Evolutionary conservation across 2,888 invertebrate genomes (phyloP), one percentile per base, ranked within the genome.

Genomic region (Rambutsinella grinnellia): DNA sequence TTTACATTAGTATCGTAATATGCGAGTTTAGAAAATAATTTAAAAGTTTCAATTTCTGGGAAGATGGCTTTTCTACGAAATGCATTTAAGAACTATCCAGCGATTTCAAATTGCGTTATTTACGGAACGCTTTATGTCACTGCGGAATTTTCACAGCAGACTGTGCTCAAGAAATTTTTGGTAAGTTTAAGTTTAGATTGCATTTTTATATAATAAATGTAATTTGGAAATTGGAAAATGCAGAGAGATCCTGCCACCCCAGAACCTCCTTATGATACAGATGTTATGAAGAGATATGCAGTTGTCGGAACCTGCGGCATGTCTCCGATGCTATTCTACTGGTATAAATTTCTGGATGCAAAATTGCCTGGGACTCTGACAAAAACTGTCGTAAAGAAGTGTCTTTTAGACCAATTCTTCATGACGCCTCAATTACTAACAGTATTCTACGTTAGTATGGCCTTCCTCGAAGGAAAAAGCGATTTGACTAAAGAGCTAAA

Each of bases 61-160:
- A n/a, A n/a, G n/a, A 79, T 80, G 80, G 75, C 78, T 2, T 80
- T 71, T 56, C 23, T 86, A 10, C 83, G 84, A 54, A 71, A 80
- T 46, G 89, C 82, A 36, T 88, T 89, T 83, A 85, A 85, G 57
- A 87, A 86, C 67, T 86, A 88, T 83, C 89, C 89, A 2, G 84
- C 88, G 24, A 63, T 88, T 44, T 85, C 88, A 17, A 90, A 90
- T 84, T 88, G 89, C 2, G 85, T 90, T 2, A 90, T 93, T 44
- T 94, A 94, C 86, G 94, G 93, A 3, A 89, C 90, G 0, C 90
- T 94, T 83, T 94, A 93, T 86, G 90, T 92, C 0, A 92, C 92
- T 3, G 94, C 95, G 0, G 94, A 94, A 85, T 89, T 92, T 71
- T 91, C 93, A 0, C 94, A 94, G 85, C 95, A 95, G 87, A 90